Percentiles rank a stretch among this genome's conserved stretches.
Evolutionary conservation across 2,113 vertebrate species (phyloP).

Genomic region (Gorsachius goisagi): DNA sequence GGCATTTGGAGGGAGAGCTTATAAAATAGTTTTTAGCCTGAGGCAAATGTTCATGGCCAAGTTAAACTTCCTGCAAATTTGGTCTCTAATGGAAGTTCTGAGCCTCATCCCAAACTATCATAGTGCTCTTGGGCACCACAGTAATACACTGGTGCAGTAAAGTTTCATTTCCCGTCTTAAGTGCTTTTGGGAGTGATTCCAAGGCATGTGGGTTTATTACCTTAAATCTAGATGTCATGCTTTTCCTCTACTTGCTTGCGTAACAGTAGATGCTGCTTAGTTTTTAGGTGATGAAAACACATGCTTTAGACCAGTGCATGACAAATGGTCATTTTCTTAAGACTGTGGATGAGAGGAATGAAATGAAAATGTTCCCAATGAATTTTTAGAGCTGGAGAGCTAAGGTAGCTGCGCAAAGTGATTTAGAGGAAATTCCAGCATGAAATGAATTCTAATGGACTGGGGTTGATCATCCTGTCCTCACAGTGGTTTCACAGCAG

Average conservation of each 20-base stretch:
- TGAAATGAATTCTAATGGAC: neutral
- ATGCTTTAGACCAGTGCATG: neutral
- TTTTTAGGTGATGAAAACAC: neutral
- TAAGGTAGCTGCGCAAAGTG: neutral
- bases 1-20: constrained; percentile 17
- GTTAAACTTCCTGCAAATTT: constrained; percentile 35
- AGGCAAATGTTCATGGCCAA: constrained; percentile 20
- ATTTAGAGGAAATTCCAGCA: neutral
- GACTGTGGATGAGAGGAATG: neutral
- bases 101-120: neutral
- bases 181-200: constrained; percentile 48
- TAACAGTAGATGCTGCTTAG: neutral
- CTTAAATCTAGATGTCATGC: neutral
- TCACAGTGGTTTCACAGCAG: neutral
- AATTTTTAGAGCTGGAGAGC: neutral
- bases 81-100: constrained; percentile 48
- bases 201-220: constrained; percentile 3
- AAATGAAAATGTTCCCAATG: neutral
- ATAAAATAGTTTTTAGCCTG: constrained; percentile 11
- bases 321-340: neutral
- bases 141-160: neutral
- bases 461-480: neutral
- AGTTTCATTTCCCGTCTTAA: constrained; percentile 53
- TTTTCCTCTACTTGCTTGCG: neutral
- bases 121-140: constrained; percentile 20